A percentile compares a stretch with the other conserved stretches of the same genome.
phyloP scores from a whole-genome alignment of 2,888 invertebrate genomes.

The Ischnura elegans region DNA sequence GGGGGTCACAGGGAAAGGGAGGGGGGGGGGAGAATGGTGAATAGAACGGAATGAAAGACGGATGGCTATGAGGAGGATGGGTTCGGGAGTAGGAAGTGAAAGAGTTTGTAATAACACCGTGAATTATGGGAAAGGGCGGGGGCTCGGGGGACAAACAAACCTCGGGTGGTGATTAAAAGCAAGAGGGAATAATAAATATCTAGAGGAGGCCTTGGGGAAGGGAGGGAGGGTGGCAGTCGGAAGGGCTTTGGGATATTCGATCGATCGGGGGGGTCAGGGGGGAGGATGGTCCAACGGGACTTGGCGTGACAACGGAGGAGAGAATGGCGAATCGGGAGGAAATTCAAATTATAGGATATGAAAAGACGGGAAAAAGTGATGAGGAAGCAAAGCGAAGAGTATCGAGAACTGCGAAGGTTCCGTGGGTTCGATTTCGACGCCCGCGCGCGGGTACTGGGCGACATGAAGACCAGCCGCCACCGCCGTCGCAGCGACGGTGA shows the following conservation, averaged over 20 bases:
- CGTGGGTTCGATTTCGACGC: no score
- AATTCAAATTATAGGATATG: background rate
- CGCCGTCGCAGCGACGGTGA: no score
- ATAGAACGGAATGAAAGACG: background rate
- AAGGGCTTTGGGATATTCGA: background rate
- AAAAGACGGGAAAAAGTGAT: background rate
- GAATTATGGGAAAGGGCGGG: slow-evolving; percentile 41
- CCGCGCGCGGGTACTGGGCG: no score
- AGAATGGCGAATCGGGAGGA: background rate
- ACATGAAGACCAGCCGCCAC: no score
- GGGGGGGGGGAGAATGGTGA: background rate
- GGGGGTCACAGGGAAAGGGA: no score
- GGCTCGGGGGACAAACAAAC: background rate
- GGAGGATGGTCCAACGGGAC: background rate
- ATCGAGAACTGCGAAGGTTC: background rate
- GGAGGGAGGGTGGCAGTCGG: background rate
- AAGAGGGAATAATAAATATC: slow-evolving; percentile 14
- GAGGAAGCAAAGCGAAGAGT: background rate
- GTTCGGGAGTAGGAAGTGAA: background rate
- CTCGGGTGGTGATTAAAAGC: slow-evolving; percentile 13
- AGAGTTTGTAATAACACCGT: slow-evolving; percentile 44
- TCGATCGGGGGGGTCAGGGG: no score
- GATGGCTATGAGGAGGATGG: background rate
- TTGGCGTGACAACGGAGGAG: background rate
- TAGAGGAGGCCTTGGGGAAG: no score